These are phyloP conservation scores for Panulirus ornatus DNA, from an alignment of 1,140 invertebrate genomes.

Conservation along the genomic window DNA sequence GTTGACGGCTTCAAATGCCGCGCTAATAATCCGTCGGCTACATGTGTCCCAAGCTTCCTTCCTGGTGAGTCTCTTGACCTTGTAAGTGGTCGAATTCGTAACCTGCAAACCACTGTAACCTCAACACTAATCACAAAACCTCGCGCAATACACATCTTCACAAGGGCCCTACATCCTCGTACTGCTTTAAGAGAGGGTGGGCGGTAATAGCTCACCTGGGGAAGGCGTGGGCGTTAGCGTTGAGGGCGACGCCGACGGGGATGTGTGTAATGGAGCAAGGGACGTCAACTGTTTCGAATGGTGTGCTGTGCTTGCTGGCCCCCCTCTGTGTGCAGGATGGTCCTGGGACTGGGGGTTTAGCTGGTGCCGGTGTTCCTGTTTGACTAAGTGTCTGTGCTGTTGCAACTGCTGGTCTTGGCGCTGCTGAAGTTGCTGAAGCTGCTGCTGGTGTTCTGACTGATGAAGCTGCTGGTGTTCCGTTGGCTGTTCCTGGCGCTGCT, in stretches of 20 bases:
- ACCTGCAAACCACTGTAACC: too few relatives aligned
- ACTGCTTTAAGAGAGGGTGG: too few relatives aligned
- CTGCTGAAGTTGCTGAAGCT: neutral
- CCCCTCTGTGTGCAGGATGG: neutral
- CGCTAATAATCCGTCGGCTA: too few relatives aligned
- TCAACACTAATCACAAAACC: too few relatives aligned
- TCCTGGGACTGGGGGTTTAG: neutral
- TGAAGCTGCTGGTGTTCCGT: neutral
- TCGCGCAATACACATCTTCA: too few relatives aligned
- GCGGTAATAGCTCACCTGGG: constrained; percentile 12
- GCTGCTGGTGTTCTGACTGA: neutral
- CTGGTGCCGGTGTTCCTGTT: neutral
- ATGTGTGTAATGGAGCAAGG: neutral
- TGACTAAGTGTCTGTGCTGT: constrained; percentile 11
- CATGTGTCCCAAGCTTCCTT: too few relatives aligned
- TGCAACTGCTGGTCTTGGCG: neutral
- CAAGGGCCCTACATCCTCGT: too few relatives aligned
- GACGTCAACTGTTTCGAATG: neutral
- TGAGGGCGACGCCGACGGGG: neutral
- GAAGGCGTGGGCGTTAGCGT: neutral
- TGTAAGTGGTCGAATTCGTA: too few relatives aligned
- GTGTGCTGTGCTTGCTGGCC: neutral
- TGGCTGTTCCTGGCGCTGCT: neutral
- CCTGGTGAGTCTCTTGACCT: too few relatives aligned
- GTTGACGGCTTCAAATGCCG: too few relatives aligned